Evolutionary conservation across 2,888 invertebrate genomes (phyloP).

Genomic region (Phymatocera aterrima): DNA sequence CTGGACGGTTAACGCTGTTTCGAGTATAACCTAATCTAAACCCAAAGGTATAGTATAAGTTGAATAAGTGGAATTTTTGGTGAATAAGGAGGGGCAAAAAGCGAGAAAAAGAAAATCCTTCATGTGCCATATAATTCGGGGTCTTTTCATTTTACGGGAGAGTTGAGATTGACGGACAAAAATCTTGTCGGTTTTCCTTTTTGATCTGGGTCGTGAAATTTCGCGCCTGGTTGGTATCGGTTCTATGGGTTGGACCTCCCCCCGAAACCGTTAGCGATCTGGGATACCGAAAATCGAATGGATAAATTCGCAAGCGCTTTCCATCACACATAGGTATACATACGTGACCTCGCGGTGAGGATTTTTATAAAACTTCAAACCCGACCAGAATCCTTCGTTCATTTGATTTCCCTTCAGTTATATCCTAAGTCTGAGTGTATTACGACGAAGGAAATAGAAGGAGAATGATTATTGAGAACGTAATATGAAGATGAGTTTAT

Average conservation of each 20-base stretch:
- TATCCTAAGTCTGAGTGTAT: too few relatives aligned
- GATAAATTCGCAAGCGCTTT: not conserved
- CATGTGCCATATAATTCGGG: not conserved
- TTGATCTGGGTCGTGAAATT: conserved; percentile 23
- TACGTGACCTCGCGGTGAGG: not conserved
- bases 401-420: too few relatives aligned
- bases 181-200: conserved; percentile 10
- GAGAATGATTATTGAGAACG: too few relatives aligned
- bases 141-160: conserved; percentile 1
- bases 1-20: too few relatives aligned
- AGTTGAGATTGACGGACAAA: conserved; percentile 19
- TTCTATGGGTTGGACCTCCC: not conserved
- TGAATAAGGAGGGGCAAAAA: too few relatives aligned
- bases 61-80: too few relatives aligned
- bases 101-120: not conserved
- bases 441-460: too few relatives aligned
- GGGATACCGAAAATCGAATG: conserved; percentile 6
- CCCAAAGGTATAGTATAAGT: too few relatives aligned
- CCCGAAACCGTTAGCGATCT: conserved; percentile 9
- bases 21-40: not conserved
- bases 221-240: conserved; percentile 18
- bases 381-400: too few relatives aligned
- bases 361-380: too few relatives aligned
- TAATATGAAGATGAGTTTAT: too few relatives aligned
- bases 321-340: too few relatives aligned